phyloP scores from a whole-genome alignment of 2,113 vertebrate species.

The Cottus gobio region DNA sequence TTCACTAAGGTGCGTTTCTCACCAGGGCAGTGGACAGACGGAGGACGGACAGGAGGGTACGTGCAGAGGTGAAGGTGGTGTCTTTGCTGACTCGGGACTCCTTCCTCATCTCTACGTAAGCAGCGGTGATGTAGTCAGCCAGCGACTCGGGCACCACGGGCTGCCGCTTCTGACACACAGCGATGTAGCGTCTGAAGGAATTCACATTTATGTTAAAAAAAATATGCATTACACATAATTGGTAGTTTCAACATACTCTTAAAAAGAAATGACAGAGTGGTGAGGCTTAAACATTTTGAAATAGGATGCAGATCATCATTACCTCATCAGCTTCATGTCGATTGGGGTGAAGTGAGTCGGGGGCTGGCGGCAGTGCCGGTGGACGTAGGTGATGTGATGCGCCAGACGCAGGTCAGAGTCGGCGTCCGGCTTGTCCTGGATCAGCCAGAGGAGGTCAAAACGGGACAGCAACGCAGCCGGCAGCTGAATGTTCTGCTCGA shows the following conservation, averaged over 20 bases:
- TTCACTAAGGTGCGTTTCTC: slow-evolving; percentile 47
- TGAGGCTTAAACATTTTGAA: no score
- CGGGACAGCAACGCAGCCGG: slow-evolving; percentile 91
- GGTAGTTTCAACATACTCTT: not conserved
- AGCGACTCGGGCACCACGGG: slow-evolving; percentile 88
- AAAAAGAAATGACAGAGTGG: not conserved
- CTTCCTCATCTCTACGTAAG: slow-evolving; percentile 95
- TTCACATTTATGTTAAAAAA: not conserved
- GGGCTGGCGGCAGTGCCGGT: slow-evolving; percentile 91
- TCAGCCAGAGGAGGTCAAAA: slow-evolving; percentile 95
- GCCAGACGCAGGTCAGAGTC: slow-evolving; percentile 91
- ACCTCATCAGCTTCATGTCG: slow-evolving; percentile 97
- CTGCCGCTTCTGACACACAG: slow-evolving; percentile 86
- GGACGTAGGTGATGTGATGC: slow-evolving; percentile 95
- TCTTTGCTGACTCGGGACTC: slow-evolving; percentile 92
- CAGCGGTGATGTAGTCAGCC: slow-evolving; percentile 92
- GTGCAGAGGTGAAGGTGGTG: slow-evolving; percentile 91
- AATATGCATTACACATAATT: no score
- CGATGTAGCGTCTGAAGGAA: slow-evolving; percentile 86
- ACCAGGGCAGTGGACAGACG: slow-evolving; percentile 93
- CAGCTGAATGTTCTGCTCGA: slow-evolving; percentile 93
- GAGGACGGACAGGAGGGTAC: slow-evolving; percentile 91
- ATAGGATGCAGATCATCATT: not conserved
- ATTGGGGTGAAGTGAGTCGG: slow-evolving; percentile 89
- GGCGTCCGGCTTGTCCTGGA: slow-evolving; percentile 91